Base-by-base conservation (phyloP, 53 echinoderm and acorn worm genomes). In the Holothuria leucospilota region DNA sequence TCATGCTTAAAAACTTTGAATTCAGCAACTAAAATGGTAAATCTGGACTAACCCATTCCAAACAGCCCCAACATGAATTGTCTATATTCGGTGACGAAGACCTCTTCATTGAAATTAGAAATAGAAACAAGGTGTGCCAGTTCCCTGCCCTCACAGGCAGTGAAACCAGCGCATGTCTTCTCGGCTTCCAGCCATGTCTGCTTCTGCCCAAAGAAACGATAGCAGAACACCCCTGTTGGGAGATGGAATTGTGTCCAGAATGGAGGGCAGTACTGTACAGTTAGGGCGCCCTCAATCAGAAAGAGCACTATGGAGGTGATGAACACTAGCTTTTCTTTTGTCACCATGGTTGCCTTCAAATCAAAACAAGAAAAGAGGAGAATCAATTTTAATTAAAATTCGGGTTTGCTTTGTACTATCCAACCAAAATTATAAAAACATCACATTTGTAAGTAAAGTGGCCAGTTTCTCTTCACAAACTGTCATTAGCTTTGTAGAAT, bases 161-260 rank as follows among this genome's bases (percentile, higher is more conserved):
- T 91, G 59, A 75, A 95, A 20, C 87, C 84, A 21, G 87, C 84
- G 39, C 95, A 95, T 20, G 87, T 91, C 29, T 83, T 81, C 91
- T 95, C 95, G 4, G 95, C 95, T 62, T 93, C 95, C 3, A 64
- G 40, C 95, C 95, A 95, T 14, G 91, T 87, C 85, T 66, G 83
- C 30, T 84, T 85, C 52, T 83, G 82, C 26, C 95, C 91, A 26
- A 95, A 95, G 91, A 87, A 93, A 6, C 93, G 89, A 69, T 95
- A 95, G 86, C 95, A 95, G 87, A 89, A 92, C 26, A 86, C 88
- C 13, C 89, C 91, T 0, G 78, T 69, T 25, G 86, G 86, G 10
- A 92, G 89, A 52, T 91, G 91, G 85, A 88, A 92, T 71, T 95
- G 95, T 2, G 95, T 95, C 95, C 95, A 95, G 64, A 89, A 78